Evolutionary conservation across 2,888 invertebrate genomes (phyloP).

Genomic region (Synanthedon formicaeformis): DNA sequence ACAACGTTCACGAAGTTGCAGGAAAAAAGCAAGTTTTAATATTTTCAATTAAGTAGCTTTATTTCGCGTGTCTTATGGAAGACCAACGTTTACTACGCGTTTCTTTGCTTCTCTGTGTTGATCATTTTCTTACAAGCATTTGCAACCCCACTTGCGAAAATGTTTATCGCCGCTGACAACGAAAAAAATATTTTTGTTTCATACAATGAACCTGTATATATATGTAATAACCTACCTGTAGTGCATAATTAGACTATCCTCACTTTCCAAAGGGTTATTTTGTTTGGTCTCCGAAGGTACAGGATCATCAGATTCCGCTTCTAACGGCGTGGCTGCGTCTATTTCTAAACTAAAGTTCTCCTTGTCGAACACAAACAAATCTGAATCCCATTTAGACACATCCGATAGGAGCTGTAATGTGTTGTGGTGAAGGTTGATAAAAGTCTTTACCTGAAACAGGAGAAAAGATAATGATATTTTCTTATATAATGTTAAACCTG

Average conservation of each 20-base stretch:
- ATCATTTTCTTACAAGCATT: no score
- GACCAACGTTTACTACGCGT: no score
- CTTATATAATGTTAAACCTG: no score
- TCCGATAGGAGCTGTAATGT: constrained; percentile 69
- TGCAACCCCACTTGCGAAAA: no score
- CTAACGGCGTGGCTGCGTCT: constrained; percentile 46
- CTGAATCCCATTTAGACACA: constrained; percentile 70
- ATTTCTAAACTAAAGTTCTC: constrained; percentile 67
- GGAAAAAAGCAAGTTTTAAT: no score
- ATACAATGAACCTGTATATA: no score
- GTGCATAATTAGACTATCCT: constrained; percentile 52
- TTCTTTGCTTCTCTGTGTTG: no score
- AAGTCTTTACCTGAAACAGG: constrained; percentile 58
- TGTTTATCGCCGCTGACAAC: no score
- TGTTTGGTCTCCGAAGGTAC: constrained; percentile 44
- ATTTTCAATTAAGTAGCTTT: no score
- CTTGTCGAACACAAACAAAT: constrained; percentile 66
- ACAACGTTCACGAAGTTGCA: no score
- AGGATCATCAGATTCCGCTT: constrained; percentile 66
- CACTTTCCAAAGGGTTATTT: constrained; percentile 62
- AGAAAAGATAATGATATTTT: background rate
- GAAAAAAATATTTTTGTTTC: no score
- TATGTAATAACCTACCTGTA: constrained; percentile 65
- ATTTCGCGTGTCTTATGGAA: no score
- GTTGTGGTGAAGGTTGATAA: constrained; percentile 69